Evolutionary conservation across 1,140 invertebrate species (phyloP), one percentile per base, ranked within the genome.

Genomic region (Drosophila pseudoananassae): DNA sequence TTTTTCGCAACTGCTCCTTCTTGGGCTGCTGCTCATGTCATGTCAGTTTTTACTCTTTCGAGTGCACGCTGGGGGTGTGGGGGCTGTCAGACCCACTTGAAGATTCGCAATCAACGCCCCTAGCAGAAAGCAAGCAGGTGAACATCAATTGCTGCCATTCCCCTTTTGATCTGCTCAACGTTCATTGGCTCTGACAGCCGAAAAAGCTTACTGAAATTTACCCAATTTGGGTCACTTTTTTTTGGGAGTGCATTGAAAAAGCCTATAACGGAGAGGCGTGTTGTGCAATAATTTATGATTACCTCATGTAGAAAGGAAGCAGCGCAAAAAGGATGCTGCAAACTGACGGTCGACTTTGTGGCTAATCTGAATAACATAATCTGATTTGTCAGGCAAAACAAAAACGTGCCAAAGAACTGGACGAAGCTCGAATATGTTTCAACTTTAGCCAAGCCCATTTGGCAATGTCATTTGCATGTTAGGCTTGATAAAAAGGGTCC

Each of bases 321-420:
- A 23, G 17, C 33, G 9, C 20, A 59, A 66, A 60, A 59, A 59
- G 68, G 20, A 60, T 61, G 59, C 58, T 45, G 54, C 23, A 50
- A 53, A 65, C 49, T 80, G 77, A 64, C 70, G 70, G 51, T 50
- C 57, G 77, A 56, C 50, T 56, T 33, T 70, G 71, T 50, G 65
- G 71, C 71, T 79, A 79, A 79, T 79, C 77, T 79, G 63, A 79
- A 79, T 79, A 80, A 70, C 71, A 75, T 80, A 79, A 76, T 80
- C 77, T 64, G 71, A 59, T 80, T 75, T 79, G 50, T 64, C 43
- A 33, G 54, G 54, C 57, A 33, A 53, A 64, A 58, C 43, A 77
- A 71, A 77, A 52, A 65, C 43, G 36, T 43, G 54, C 29, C 17
- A 64, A 43, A 38, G 15, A 59, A 57, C 66, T 79, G 77, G 75